Evolutionary conservation across 2,113 vertebrate genomes (phyloP), one percentile per base, ranked within the genome.

Genomic region (Aleadryas rufinucha): DNA sequence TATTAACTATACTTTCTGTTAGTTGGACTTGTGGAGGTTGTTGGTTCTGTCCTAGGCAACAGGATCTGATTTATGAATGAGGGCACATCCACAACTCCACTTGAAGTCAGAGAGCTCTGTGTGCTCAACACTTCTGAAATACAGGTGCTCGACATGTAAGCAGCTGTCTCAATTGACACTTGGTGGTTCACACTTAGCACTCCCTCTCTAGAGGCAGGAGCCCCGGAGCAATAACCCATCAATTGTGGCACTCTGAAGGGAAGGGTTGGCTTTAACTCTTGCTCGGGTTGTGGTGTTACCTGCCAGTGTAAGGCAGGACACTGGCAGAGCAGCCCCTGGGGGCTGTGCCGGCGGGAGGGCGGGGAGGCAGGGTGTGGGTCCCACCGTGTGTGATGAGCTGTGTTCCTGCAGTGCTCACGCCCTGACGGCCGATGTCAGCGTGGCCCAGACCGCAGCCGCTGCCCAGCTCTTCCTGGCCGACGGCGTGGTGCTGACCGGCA

Each of bases 401-500:
- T 85, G 60, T 57, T 31, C 63, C 63, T 0, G 33, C 97, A 99
- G 99, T 50, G 98, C 99, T 56, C 99, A 99, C 1, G 97, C 98
- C 4, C 89, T 99, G 89, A 99, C 98, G 0, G 98, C 98, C 41
- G 99, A 99, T 26, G 94, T 99, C 71, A 94, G 97, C 27, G 87
- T 98, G 30, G 94, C 95, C 8, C 98, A 99, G 91, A 99, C 97
- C 0, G 98, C 98, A 0, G 97, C 16, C 7, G 99, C 99, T 4
- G 98, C 99, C 0, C 98, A 99, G 97, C 98, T 99, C 90, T 99
- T 99, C 96, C 98, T 99, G 86, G 98, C 98, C 7, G 99, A 99
- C 1, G 98, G 98, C 16, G 76, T 99, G 65, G 95, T 99, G 93
- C 74, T 99, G 96, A 99, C 98, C 4, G 98, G 99, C 72, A 69